Percentiles rank a stretch among this genome's conserved stretches.
These are phyloP conservation scores for Rhamnusium bicolor DNA, from an alignment of 2,888 invertebrate species.

Conservation along the genomic window DNA sequence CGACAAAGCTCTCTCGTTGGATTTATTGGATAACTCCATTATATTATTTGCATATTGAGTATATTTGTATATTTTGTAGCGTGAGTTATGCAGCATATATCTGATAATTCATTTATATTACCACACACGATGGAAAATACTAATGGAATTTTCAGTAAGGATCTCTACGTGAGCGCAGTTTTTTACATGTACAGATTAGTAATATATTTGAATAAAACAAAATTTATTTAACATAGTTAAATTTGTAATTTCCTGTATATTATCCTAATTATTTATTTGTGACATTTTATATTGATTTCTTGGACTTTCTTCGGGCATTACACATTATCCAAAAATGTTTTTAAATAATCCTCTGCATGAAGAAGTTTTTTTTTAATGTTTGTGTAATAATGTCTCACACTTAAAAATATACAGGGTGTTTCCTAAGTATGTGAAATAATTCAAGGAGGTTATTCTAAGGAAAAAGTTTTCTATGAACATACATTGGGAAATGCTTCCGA, in stretches of 20 bases:
- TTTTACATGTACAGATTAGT: neutral
- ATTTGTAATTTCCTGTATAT: neutral
- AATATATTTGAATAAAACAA: neutral
- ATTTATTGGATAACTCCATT: conserved; percentile 46
- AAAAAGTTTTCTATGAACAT: too few species aligned
- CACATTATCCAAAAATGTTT: too few species aligned
- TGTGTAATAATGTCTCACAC: too few species aligned
- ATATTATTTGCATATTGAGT: conserved; percentile 43
- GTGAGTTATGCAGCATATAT: neutral
- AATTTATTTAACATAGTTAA: neutral
- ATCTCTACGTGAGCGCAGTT: neutral
- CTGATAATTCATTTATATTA: conserved; percentile 29
- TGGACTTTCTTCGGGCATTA: too few species aligned
- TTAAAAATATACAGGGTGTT: too few species aligned
- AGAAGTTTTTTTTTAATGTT: too few species aligned
- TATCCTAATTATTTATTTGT: too few species aligned
- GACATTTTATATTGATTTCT: too few species aligned
- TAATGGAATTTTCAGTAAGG: conserved; percentile 1
- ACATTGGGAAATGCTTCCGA: too few species aligned
- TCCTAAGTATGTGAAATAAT: too few species aligned
- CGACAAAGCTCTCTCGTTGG: conserved; percentile 40
- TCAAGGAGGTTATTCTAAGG: too few species aligned
- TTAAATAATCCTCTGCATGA: too few species aligned
- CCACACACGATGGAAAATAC: conserved; percentile 5
- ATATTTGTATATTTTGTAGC: conserved; percentile 26